Conservation (phyloP, 2,113 vertebrate genomes). For the Leptosomus discolor region DNA sequence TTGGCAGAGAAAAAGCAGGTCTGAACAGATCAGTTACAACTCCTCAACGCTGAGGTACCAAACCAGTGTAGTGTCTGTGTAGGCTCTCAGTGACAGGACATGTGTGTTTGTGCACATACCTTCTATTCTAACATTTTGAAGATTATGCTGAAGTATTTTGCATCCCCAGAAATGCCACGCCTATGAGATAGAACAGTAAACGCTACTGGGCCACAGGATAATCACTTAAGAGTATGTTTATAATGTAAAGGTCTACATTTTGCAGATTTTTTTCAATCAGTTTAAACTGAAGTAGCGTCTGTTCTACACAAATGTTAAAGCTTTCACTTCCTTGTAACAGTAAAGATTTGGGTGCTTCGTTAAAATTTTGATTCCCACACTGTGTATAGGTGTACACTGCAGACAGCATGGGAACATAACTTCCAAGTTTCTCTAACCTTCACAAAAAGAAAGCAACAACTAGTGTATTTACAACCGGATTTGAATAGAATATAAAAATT, state of each 20-base stretch:
- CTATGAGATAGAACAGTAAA: not conserved
- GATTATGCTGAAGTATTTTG: not conserved
- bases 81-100: not conserved
- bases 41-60: not conserved
- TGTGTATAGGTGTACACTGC: not conserved
- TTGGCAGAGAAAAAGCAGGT: not conserved
- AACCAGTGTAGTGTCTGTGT: not conserved
- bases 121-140: not conserved
- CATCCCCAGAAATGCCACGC: not conserved
- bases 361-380: not conserved
- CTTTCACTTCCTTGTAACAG: not conserved
- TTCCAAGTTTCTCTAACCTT: not conserved
- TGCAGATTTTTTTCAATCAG: not conserved
- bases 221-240: not conserved
- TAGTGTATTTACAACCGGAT: not conserved
- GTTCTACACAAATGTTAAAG: not conserved
- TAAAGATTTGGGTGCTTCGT: not conserved
- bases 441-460: not conserved
- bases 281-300: not conserved
- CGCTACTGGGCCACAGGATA: no score
- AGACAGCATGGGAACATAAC: not conserved
- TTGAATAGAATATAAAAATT: not conserved
- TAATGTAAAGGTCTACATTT: not conserved
- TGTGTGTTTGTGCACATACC: fast-evolving
- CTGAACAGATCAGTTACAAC: not conserved